A percentile compares a stretch with the other conserved stretches of the same genome.
Conservation (phyloP, 2,888 invertebrate genomes). For the Dicranocentrus wangi region DNA sequence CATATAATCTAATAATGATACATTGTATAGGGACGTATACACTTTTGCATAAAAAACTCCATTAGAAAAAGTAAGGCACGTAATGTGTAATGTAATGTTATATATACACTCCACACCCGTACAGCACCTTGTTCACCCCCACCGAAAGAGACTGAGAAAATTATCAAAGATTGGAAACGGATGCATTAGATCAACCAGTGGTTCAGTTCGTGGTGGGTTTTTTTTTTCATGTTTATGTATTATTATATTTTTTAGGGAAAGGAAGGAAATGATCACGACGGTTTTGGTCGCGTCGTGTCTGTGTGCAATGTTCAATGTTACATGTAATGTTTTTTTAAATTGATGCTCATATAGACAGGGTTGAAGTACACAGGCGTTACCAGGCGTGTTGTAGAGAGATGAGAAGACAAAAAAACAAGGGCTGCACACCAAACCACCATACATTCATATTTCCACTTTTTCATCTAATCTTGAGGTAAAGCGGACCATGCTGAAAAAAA, state of each 20-base stretch:
- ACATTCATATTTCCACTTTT: constrained; percentile 54
- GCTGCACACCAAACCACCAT: constrained; percentile 28
- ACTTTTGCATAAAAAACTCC: constrained; percentile 32
- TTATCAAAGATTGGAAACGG: constrained; percentile 58
- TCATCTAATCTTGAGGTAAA: constrained; percentile 16
- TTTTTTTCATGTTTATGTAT: constrained; percentile 30
- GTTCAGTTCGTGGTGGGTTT: background rate
- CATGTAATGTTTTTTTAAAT: background rate
- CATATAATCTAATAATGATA: constrained; percentile 1
- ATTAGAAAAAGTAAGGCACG: constrained; percentile 48
- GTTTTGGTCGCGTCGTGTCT: constrained; percentile 9
- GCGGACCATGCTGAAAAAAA: constrained; percentile 24
- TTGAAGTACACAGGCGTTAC: background rate
- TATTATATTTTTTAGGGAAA: constrained; percentile 39
- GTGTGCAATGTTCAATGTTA: background rate
- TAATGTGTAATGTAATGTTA: constrained; percentile 20
- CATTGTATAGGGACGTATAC: background rate
- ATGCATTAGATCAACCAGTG: constrained; percentile 36
- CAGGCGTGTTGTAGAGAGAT: background rate
- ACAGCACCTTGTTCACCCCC: constrained; percentile 56
- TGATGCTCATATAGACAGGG: too few relatives aligned
- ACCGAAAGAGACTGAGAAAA: constrained; percentile 49
- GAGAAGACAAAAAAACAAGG: constrained; percentile 27
- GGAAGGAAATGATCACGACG: constrained; percentile 53
- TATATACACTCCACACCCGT: constrained; percentile 28